Percentiles rank a stretch among this genome's conserved stretches.
Evolutionary conservation across 2,888 invertebrate species (phyloP).

Genomic region (Andricus curvator): DNA sequence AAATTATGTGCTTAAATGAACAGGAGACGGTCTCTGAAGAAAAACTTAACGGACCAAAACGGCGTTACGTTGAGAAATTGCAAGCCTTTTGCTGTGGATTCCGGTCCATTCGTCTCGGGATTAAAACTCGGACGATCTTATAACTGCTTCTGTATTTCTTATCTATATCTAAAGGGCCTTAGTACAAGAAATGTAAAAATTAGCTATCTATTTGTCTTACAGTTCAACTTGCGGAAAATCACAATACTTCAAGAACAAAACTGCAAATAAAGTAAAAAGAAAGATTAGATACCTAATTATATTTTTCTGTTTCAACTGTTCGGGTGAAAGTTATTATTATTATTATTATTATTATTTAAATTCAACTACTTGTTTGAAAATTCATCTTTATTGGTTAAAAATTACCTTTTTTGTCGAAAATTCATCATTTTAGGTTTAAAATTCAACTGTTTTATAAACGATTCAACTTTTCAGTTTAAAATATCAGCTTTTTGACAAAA

Average conservation of each 20-base stretch:
- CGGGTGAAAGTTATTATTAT: no score
- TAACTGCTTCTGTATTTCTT: conserved; percentile 42
- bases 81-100: neutral
- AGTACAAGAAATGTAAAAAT: neutral
- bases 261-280: neutral
- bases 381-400: no score
- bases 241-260: neutral
- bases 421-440: no score
- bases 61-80: neutral
- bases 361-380: no score
- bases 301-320: neutral
- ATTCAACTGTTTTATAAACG: no score
- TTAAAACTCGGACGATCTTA: neutral
- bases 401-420: no score
- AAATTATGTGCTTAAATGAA: conserved; percentile 11
- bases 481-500: no score
- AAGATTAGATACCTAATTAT: neutral
- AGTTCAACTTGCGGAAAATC: neutral
- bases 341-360: no score
- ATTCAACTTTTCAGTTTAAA: no score
- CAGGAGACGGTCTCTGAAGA: neutral
- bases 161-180: conserved; percentile 13
- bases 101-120: neutral
- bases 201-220: neutral
- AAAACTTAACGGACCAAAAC: conserved; percentile 13